phyloP scores from a whole-genome alignment of 2,797 vertebrate genomes.

The Cottoperca gobio region DNA sequence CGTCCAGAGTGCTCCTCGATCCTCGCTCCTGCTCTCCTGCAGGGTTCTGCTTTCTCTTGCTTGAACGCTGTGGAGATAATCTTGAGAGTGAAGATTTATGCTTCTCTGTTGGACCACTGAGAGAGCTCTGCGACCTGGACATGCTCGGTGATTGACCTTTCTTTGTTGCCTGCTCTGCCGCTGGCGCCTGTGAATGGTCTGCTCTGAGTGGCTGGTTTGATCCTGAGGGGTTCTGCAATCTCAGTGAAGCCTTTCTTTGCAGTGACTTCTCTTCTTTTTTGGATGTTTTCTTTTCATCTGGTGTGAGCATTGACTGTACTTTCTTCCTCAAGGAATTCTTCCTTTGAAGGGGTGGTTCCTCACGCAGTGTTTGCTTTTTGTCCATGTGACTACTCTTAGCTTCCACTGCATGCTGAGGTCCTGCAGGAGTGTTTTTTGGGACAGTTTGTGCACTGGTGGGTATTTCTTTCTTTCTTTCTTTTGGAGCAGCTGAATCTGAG shows the following conservation, averaged over 20 bases:
- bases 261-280: constrained; percentile 66
- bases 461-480: constrained; percentile 36
- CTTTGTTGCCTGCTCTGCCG: constrained; percentile 7
- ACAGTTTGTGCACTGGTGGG: background rate
- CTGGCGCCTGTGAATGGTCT: constrained; percentile 25
- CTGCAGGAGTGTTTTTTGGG: constrained; percentile 16
- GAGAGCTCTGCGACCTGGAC: constrained; percentile 38
- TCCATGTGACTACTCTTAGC: constrained; percentile 16
- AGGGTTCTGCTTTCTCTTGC: constrained; percentile 55
- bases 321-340: constrained; percentile 63
- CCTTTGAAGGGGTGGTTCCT: constrained; percentile 50
- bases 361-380: constrained; percentile 18
- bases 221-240: constrained; percentile 19
- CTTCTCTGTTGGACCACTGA: constrained; percentile 15
- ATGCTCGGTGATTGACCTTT: constrained; percentile 14
- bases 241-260: constrained; percentile 53
- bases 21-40: constrained; percentile 40
- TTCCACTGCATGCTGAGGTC: constrained; percentile 17
- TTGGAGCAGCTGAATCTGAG: constrained; percentile 2
- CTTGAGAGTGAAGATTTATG: constrained; percentile 43
- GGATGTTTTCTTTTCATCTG: constrained; percentile 61
- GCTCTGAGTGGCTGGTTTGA: constrained; percentile 23
- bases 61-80: constrained; percentile 55
- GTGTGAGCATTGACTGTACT: constrained; percentile 23
- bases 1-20: constrained; percentile 2